Evolutionary conservation across 2,113 vertebrate genomes (phyloP), one percentile per base, ranked within the genome.

Genomic region (Pogonocichla stellata): DNA sequence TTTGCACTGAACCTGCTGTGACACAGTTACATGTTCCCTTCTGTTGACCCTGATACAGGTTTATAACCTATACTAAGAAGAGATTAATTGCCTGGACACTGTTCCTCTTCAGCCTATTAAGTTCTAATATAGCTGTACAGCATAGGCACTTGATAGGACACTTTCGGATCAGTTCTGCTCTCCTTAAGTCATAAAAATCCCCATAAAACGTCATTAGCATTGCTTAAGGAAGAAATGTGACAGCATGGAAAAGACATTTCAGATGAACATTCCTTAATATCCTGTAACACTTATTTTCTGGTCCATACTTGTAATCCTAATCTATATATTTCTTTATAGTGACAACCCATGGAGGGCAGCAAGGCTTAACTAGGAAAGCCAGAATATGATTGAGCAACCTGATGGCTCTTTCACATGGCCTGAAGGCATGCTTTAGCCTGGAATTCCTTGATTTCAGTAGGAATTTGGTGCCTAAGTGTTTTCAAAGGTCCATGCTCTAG

Each of bases 11-110:
- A 58, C 51, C 26, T 81, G 38, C 56, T 81, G 42, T 50, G 42
- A 25, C n/a, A 47, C 4, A 64, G 54, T 18, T 28, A 14, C 2
- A 2, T 0, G 1, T 54, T 70, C 28, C 18, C 12, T 60, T 70
- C 28, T 78, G 11, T 45, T 88, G 65, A 51, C 20, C 67, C 48
- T 11, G 7, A 22, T 74, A 45, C 1, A 18, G 28, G 23, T 6
- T 90, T 85, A 33, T 40, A 81, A 51, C 36, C 33, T 23, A 4
- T 69, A 51, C 24, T 77, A 57, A 57, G 23, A 78, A 78, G 45
- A 70, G 43, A 66, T 64, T 53, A 48, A 65, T 50, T 84, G 33
- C 15, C 42, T 90, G 57, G 43, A 33, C 34, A 18, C 65, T 84
- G 8, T 24, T 87, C 28, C 14, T 90, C 34, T 78, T 87, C 69